Evolutionary conservation across 2,113 vertebrate species (phyloP).

Genomic region (Leucoraja erinaceus): DNA sequence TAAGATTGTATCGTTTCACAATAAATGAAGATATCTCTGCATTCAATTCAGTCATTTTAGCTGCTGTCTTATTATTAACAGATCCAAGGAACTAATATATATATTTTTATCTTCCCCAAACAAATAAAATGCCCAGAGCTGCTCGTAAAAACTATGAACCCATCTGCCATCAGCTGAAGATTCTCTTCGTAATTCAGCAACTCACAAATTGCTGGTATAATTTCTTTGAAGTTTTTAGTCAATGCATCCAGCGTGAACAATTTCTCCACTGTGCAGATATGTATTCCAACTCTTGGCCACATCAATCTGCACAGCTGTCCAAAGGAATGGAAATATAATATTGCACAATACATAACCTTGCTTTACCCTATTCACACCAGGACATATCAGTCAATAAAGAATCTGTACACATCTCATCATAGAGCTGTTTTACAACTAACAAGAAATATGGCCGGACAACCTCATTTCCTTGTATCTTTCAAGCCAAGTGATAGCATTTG

Average conservation of each 20-base stretch:
- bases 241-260: not conserved
- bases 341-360: not conserved
- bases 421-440: not conserved
- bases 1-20: not conserved
- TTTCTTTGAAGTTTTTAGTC: not conserved
- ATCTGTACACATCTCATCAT: not conserved
- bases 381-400: not conserved
- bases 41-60: conserved; percentile 2
- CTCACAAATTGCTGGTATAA: not conserved
- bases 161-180: not conserved
- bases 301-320: not conserved
- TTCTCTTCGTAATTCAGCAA: not conserved
- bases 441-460: not conserved
- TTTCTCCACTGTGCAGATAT: not conserved
- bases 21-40: not conserved
- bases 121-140: not conserved
- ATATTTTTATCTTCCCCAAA: not conserved
- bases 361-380: not conserved
- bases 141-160: not conserved
- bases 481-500: not conserved
- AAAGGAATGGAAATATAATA: not conserved
- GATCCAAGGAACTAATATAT: not conserved
- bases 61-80: no score
- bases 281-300: not conserved
- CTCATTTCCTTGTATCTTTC: not conserved